Evolutionary conservation across 1,140 invertebrate genomes (phyloP).

Genomic region (Samia ricini): DNA sequence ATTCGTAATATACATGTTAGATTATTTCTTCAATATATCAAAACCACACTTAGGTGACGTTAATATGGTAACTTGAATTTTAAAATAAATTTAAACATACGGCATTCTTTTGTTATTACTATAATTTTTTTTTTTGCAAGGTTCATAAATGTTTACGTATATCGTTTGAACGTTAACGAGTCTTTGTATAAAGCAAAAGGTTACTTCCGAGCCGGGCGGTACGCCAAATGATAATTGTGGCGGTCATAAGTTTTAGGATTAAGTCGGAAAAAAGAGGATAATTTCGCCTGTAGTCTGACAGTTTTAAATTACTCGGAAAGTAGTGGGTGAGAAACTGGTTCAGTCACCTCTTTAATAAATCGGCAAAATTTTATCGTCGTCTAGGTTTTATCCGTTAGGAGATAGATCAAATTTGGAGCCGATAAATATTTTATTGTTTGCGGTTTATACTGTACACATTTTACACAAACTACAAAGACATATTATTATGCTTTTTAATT

Average conservation of each 20-base stretch:
- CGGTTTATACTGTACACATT: too few species aligned
- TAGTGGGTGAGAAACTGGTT: neutral
- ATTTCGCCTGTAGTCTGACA: neutral
- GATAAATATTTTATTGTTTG: too few species aligned
- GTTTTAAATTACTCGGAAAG: neutral
- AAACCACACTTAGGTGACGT: too few species aligned
- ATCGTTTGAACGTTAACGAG: neutral
- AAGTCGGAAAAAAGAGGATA: neutral
- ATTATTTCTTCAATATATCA: too few species aligned
- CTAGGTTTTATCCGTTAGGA: neutral
- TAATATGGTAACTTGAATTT: too few species aligned
- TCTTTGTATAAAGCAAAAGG: constrained; percentile 2
- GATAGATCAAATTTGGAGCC: neutral
- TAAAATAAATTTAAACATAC: too few species aligned
- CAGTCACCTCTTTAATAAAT: neutral
- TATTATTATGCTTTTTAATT: too few species aligned
- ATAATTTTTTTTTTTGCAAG: neutral
- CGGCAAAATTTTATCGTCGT: neutral
- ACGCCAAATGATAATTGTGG: constrained; percentile 8
- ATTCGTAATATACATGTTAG: too few species aligned
- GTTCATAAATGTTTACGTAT: neutral
- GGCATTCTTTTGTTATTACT: neutral
- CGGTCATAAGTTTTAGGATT: neutral
- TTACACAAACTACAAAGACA: too few species aligned
- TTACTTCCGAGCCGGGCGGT: neutral